These are phyloP conservation scores for Corythornis vintsioides DNA, from an alignment of 2,113 vertebrate genomes.

Conservation along the genomic window DNA sequence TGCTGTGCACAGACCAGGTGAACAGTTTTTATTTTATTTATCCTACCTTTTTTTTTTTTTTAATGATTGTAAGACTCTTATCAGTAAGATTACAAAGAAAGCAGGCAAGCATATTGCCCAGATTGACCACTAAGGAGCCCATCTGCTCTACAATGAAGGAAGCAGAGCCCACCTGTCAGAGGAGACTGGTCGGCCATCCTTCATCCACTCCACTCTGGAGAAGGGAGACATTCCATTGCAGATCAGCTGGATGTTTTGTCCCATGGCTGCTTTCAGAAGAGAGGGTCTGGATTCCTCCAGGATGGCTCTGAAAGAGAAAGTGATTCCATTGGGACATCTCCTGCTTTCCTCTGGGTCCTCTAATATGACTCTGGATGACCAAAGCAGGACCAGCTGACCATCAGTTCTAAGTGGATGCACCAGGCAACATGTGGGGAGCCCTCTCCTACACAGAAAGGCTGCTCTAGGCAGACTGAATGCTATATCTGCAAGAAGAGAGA, in stretches of 20 bases:
- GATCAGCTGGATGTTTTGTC: constrained; percentile 84
- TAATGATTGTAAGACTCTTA: background rate
- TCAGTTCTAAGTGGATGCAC: background rate
- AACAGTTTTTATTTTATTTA: background rate
- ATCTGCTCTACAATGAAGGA: background rate
- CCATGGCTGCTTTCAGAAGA: constrained; percentile 79
- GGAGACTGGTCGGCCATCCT: constrained; percentile 78
- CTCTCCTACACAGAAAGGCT: background rate
- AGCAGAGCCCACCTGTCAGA: constrained; percentile 79
- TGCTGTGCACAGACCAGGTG: background rate
- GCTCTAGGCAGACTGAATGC: background rate
- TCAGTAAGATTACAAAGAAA: background rate
- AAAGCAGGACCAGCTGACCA: background rate
- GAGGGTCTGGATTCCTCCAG: constrained; percentile 80
- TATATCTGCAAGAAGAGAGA: background rate
- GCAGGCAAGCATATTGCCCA: background rate
- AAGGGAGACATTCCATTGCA: constrained; percentile 78
- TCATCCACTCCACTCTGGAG: constrained; percentile 83
- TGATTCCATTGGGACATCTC: background rate
- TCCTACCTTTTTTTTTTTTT: background rate
- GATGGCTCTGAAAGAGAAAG: constrained; percentile 71
- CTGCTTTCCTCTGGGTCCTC: background rate
- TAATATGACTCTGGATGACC: background rate
- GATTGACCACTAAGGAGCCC: background rate
- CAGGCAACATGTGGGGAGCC: background rate